These are phyloP conservation scores for Pantherophis vulpinus DNA, from an alignment of 2,797 vertebrate genomes.

Conservation along the genomic window DNA sequence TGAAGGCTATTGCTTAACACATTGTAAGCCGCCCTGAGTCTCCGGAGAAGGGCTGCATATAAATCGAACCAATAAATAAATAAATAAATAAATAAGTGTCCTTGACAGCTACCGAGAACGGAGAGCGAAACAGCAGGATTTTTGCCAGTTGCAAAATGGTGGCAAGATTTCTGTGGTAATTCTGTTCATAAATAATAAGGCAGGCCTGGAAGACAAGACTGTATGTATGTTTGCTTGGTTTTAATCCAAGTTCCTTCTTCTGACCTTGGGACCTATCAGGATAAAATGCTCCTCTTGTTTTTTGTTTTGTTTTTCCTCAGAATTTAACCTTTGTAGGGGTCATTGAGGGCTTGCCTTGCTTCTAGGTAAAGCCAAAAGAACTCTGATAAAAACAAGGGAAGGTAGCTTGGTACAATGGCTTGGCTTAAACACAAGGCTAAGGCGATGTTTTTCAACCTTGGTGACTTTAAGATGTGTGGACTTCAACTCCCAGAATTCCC, in stretches of 20 bases:
- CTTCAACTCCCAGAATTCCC: neutral
- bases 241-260: neutral
- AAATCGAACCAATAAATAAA: too few relatives aligned
- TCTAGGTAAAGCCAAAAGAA: neutral
- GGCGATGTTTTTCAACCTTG: neutral
- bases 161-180: neutral
- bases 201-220: neutral
- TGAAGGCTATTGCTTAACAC: too few relatives aligned
- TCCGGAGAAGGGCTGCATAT: too few relatives aligned
- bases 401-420: neutral
- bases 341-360: neutral
- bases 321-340: neutral
- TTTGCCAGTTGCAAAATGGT: neutral
- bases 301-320: too few relatives aligned
- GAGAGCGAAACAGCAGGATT: too few relatives aligned
- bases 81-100: too few relatives aligned
- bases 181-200: neutral
- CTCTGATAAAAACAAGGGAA: neutral
- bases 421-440: neutral
- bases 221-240: neutral
- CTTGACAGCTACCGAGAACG: neutral
- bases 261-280: neutral
- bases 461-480: neutral
- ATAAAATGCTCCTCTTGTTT: neutral
- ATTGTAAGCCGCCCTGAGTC: too few relatives aligned